Conservation (phyloP, 2,113 vertebrate species). For the Bagarius yarrelli region DNA sequence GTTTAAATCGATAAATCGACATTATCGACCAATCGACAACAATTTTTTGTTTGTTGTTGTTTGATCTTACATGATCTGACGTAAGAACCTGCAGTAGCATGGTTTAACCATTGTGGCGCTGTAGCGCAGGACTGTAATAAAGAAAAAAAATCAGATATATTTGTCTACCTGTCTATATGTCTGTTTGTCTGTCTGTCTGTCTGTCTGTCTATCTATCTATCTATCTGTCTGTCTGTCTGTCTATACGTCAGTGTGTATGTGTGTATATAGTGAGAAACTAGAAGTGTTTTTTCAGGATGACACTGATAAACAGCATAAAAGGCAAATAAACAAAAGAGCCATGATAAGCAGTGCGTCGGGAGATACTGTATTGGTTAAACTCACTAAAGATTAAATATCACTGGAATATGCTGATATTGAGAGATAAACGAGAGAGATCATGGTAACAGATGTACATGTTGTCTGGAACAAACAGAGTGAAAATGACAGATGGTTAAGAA, state of each 20-base stretch:
- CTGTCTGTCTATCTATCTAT: too few species aligned
- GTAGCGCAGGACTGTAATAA: too few species aligned
- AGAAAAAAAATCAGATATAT: too few species aligned
- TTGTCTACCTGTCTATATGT: too few species aligned
- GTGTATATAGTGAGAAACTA: neutral
- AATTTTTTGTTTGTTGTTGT: too few species aligned
- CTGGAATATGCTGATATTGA: conserved; percentile 15
- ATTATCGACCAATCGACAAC: too few species aligned
- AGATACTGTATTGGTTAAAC: neutral
- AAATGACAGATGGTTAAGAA: conserved; percentile 44
- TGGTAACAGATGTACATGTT: conserved; percentile 45
- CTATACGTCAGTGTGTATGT: too few species aligned
- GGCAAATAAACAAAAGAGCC: neutral
- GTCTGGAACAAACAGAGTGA: conserved; percentile 46
- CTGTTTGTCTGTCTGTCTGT: too few species aligned
- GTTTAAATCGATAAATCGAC: neutral
- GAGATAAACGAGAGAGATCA: conserved; percentile 5
- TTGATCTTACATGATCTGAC: too few species aligned
- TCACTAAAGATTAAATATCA: conserved; percentile 12
- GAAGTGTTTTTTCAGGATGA: neutral
- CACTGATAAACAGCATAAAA: neutral
- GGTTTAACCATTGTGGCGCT: too few species aligned
- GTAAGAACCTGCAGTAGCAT: too few species aligned
- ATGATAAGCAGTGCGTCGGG: neutral
- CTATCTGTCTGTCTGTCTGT: too few species aligned